Evolutionary conservation across 2,888 invertebrate species (phyloP).

Genomic region (Standfussiana lucernea): DNA sequence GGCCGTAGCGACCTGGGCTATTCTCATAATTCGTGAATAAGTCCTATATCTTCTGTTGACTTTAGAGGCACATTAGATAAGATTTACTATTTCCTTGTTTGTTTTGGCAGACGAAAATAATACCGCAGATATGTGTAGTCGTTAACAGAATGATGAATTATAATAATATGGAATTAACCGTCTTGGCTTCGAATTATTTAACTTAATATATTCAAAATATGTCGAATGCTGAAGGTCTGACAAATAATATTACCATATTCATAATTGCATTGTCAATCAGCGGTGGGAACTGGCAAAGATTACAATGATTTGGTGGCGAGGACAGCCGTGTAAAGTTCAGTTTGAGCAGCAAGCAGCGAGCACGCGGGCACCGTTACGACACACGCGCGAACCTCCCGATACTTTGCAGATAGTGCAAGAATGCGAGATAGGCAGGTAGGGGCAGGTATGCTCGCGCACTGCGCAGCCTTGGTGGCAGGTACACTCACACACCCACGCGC

Average conservation of each 20-base stretch:
- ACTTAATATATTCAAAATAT: slow-evolving; percentile 56
- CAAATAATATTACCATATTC: slow-evolving; percentile 77
- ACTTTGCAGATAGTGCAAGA: slow-evolving; percentile 86
- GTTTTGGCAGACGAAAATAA: slow-evolving; percentile 38
- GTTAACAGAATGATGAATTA: slow-evolving; percentile 40
- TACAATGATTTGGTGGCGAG: slow-evolving; percentile 75
- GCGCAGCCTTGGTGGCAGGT: slow-evolving; percentile 76
- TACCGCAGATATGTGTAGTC: slow-evolving; percentile 9
- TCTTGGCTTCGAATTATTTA: slow-evolving; percentile 37
- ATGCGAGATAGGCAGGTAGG: slow-evolving; percentile 86
- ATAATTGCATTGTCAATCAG: slow-evolving; percentile 85
- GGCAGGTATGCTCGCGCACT: slow-evolving; percentile 77
- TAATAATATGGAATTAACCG: slow-evolving; percentile 35
- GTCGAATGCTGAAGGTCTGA: slow-evolving; percentile 74
- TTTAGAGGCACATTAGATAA: slow-evolving; percentile 42
- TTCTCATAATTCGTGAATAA: slow-evolving; percentile 33
- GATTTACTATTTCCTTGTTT: slow-evolving; percentile 53
- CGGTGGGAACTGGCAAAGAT: slow-evolving; percentile 73
- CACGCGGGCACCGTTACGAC: slow-evolving; percentile 83
- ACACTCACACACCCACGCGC: slow-evolving; percentile 70
- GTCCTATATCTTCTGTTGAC: slow-evolving; percentile 29
- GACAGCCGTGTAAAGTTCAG: slow-evolving; percentile 78
- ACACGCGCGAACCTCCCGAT: slow-evolving; percentile 79
- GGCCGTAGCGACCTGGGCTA: slow-evolving; percentile 7
- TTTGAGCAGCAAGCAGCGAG: slow-evolving; percentile 66